phyloP scores from a whole-genome alignment of 2,797 vertebrate genomes.

The Enteromius viviparus region DNA sequence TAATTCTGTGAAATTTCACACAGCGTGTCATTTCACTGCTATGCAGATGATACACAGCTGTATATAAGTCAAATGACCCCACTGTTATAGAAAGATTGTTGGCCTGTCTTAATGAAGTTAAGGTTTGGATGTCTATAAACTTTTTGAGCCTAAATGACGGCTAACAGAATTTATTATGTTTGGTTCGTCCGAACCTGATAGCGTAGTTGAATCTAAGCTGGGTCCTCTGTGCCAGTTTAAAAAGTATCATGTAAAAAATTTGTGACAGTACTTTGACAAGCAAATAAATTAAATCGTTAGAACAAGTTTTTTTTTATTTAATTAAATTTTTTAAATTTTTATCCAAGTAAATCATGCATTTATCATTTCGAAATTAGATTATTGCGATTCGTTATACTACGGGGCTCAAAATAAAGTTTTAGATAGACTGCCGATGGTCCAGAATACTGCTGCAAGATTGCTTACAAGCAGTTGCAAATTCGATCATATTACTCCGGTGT shows the following conservation, averaged over 20 bases:
- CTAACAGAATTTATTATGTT: background rate
- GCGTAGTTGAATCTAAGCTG: background rate
- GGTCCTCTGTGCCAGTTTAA: background rate
- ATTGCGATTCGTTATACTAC: background rate
- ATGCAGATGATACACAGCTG: background rate
- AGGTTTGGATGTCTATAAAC: background rate
- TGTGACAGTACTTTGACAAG: background rate
- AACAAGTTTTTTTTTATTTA: background rate
- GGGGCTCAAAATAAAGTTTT: too few species aligned
- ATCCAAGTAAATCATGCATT: background rate
- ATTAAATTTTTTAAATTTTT: background rate
- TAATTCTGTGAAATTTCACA: too few species aligned
- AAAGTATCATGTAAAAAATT: conserved; percentile 7
- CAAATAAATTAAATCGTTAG: background rate
- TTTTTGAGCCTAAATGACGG: background rate
- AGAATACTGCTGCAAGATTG: too few species aligned
- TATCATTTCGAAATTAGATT: background rate
- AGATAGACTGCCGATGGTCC: too few species aligned
- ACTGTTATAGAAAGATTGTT: background rate
- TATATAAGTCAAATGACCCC: background rate
- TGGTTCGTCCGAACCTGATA: background rate
- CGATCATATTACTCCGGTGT: too few species aligned
- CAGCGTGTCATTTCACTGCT: background rate
- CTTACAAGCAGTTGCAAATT: too few species aligned
- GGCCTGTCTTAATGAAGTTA: background rate